Conservation (phyloP, 2,888 invertebrate species). For the Orthonychiurus folsomi region DNA sequence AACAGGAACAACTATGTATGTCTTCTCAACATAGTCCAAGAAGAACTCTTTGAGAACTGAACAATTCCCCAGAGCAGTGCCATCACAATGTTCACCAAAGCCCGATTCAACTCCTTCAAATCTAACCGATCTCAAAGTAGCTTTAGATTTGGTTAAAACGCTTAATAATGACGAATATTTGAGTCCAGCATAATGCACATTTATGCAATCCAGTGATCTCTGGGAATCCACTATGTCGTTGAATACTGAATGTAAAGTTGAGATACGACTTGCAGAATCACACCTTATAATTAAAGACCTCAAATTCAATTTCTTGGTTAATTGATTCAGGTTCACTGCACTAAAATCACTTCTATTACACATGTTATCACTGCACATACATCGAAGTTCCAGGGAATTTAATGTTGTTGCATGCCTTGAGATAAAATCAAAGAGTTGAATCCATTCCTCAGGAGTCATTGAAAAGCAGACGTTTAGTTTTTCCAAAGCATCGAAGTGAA, state of each 20-base stretch:
- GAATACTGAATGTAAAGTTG: neutral
- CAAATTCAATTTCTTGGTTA: conserved; percentile 14
- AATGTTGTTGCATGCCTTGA: conserved; percentile 6
- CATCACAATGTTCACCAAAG: conserved; percentile 17
- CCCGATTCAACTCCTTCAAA: conserved; percentile 20
- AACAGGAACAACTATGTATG: conserved; percentile 10
- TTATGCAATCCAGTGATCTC: conserved; percentile 9
- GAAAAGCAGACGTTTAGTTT: conserved; percentile 18
- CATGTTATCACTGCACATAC: neutral
- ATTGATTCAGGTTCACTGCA: neutral
- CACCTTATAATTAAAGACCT: conserved; percentile 15
- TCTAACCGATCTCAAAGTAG: neutral
- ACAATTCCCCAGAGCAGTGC: conserved; percentile 13
- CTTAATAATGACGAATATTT: neutral
- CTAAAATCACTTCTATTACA: neutral
- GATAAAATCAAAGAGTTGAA: conserved; percentile 23
- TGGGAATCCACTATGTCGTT: conserved; percentile 9
- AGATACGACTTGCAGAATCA: conserved; percentile 7
- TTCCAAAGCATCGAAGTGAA: neutral
- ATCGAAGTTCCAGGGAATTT: conserved; percentile 4
- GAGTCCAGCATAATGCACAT: conserved; percentile 4
- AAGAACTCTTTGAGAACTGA: neutral
- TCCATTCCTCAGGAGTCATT: conserved; percentile 24
- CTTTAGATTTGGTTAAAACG: neutral
- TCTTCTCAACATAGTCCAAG: conserved; percentile 7